Evolutionary conservation across 2,113 vertebrate genomes (phyloP), one percentile per base, ranked within the genome.

Genomic region (Mixornis gularis): DNA sequence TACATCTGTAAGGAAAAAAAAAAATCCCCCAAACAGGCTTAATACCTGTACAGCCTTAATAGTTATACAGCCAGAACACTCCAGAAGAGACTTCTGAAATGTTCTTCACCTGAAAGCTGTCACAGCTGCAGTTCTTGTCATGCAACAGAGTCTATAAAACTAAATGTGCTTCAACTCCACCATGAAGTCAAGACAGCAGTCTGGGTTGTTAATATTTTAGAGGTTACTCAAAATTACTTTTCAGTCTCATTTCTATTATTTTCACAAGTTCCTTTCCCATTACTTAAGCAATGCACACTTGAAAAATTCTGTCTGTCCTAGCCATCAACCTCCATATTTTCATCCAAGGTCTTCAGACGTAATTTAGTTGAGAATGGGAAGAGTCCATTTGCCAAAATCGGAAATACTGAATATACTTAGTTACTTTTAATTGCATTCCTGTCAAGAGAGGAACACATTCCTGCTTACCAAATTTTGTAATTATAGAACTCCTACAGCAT

Each of bases 201-300:
- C 58, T 94, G 71, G 46, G 32, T 25, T 65, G 46, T 51, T 82
- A 84, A 32, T 85, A 69, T 69, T 93, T 91, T 55, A 70, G 71
- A 89, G 20, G 66, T 51, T 77, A 86, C 63, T 79, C 20, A 85
- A 77, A 89, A 92, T 40, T 65, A 62, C 74, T 89, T 94, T 90
- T 76, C 30, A 44, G 73, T 49, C 89, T 81, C 34, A 51, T 82
- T 94, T 79, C 41, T 85, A 91, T 94, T 95, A 87, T 77, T 87
- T 92, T 92, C 84, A 87, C 73, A 85, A 89, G 89, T 92, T 90
- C 52, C 40, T 78, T 93, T 90, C 69, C 60, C 77, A 68, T 90
- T 90, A 86, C 64, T 86, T 88, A 74, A 92, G 48, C 64, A 86
- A 87, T 30, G 44, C 43, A 71, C 60, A 74, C 52, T 55, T 4